These are phyloP conservation scores for Alectoris magna DNA, from an alignment of 2,797 vertebrate genomes.

Conservation along the genomic window DNA sequence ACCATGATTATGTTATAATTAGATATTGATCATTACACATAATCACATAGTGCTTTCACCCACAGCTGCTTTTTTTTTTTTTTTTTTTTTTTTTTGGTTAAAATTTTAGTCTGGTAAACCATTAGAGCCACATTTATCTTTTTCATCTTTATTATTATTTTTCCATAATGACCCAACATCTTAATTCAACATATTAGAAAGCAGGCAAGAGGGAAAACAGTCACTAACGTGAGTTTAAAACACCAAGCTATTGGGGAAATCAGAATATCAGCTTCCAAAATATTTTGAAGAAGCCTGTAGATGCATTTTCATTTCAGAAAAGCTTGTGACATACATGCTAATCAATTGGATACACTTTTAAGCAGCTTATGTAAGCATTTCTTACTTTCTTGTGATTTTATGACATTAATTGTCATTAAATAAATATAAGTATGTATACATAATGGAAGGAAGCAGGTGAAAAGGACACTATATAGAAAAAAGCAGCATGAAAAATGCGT, in stretches of 20 bases:
- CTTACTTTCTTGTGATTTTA: not conserved
- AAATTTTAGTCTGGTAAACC: not conserved
- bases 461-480: no score
- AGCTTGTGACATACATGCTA: not conserved
- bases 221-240: not conserved
- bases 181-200: not conserved
- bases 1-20: constrained; percentile 20
- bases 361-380: not conserved
- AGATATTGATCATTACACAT: constrained; percentile 20
- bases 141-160: not conserved
- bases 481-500: not conserved
- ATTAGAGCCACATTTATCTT: not conserved
- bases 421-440: not conserved
- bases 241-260: not conserved
- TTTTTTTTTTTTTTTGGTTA: not conserved
- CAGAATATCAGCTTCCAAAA: not conserved
- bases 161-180: not conserved
- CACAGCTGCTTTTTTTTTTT: not conserved
- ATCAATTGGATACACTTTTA: not conserved
- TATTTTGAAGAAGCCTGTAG: not conserved
- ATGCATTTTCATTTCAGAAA: not conserved
- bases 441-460: not conserved
- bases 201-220: not conserved
- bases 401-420: not conserved
- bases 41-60: constrained; percentile 4